Base-by-base conservation (phyloP, 2,888 invertebrate species). In the Pyrochroa serraticornis region DNA sequence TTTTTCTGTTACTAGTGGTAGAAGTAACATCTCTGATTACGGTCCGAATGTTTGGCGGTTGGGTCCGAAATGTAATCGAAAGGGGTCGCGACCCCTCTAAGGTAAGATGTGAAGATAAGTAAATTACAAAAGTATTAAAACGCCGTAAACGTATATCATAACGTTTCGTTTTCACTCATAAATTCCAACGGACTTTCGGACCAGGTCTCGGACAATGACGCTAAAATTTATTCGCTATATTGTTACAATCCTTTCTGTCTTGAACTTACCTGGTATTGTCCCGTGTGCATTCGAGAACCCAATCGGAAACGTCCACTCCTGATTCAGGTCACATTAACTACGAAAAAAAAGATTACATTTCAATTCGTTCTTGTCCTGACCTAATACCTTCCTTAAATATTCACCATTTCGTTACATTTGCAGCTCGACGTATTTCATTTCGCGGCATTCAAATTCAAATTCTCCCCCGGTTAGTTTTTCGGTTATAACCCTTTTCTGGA, bases 281-380 rank as follows among this genome's bases (percentile, higher is more conserved):
- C 22, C 5, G 22, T 2, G 22, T 22, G 22, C 22, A 22, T 22
- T 22, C 22, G 47, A 53, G 54, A 59, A 61, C 68, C 66, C 72
- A 73, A 75, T 76, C 74, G 77, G 76, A 76, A 76, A 75, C 72
- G 75, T 74, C 76, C 75, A 68, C 64, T 69, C 61, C 73, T 75
- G 76, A 76, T 76, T 73, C 74, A 70, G 77, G 76, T 76, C 73
- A 65, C 65, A 71, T 72, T 71, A 70, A 61, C 62, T 44, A 55
- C 41, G n/a, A 37, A 44, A 70, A 70, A 70, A 71, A 72, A 75
- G 69, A 74, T 73, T 75, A 71, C 71, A 70, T 58, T 58, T 58
- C 58, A 52, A 58, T 58, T 58, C 58, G 41, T 38, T 46, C 35
- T 34, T 31, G 42, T 39, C 6, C 50, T 12, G 45, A 46, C 45